Evolutionary conservation across 2,797 vertebrate species (phyloP).

Genomic region (Eremophila alpestris): DNA sequence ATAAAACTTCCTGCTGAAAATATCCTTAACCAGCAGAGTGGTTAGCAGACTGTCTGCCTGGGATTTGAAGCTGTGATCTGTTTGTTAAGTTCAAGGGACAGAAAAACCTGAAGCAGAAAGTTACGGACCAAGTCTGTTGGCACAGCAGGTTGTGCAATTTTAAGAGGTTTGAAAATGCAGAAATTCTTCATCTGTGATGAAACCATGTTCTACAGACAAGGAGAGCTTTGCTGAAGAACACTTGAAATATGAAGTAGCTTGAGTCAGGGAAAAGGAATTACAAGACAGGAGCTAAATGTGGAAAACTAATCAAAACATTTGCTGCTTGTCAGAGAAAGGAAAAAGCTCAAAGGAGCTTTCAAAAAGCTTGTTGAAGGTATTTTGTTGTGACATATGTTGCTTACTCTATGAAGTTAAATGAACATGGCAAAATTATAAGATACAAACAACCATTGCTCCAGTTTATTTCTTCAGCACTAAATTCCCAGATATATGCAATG

Average conservation of each 20-base stretch:
- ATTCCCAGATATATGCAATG: not conserved
- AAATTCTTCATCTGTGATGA: not conserved
- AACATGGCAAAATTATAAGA: not conserved
- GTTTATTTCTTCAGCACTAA: not conserved
- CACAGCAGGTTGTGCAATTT: not conserved
- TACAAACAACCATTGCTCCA: not conserved
- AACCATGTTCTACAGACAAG: not conserved
- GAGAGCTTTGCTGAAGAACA: not conserved
- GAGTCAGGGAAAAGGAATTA: not conserved
- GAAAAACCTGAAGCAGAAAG: not conserved
- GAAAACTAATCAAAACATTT: conserved; percentile 11
- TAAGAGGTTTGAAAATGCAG: conserved; percentile 10
- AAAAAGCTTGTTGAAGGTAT: not conserved
- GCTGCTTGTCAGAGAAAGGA: not conserved
- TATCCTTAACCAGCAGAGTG: not conserved
- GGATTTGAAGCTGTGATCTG: not conserved
- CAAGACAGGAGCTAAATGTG: not conserved
- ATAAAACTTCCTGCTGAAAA: not conserved
- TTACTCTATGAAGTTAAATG: not conserved
- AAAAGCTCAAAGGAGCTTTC: not conserved
- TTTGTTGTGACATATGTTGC: not conserved
- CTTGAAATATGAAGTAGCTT: not conserved
- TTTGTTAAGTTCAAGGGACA: not conserved
- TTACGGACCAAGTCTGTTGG: not conserved
- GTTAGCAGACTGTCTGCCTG: not conserved